A percentile compares a stretch with the other conserved stretches of the same genome.
These are phyloP conservation scores for Chionodraco myersi DNA, from an alignment of 2,113 vertebrate species.

Conservation along the genomic window DNA sequence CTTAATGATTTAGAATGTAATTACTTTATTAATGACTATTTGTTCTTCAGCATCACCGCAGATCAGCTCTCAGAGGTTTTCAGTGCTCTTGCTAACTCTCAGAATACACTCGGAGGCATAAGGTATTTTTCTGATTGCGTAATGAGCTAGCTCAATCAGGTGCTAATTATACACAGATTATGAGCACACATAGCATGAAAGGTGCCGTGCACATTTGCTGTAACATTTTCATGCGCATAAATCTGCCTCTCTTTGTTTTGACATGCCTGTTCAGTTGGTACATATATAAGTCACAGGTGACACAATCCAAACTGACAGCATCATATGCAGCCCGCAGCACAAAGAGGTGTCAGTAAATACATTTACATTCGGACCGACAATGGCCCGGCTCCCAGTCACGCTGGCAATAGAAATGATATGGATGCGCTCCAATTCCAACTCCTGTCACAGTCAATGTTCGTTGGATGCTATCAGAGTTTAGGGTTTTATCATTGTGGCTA, in stretches of 20 bases:
- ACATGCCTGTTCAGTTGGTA: conserved; percentile 16
- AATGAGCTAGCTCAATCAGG: conserved; percentile 6
- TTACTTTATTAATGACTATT: conserved; percentile 2
- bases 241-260: conserved; percentile 42
- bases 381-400: conserved; percentile 38
- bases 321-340: conserved; percentile 29
- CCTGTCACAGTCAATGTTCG: conserved; percentile 56
- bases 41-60: not conserved
- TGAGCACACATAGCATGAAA: conserved; percentile 46
- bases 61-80: too few relatives aligned
- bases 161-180: conserved; percentile 44
- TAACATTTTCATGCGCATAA: conserved; percentile 25
- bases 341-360: conserved; percentile 28
- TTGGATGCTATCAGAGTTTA: conserved; percentile 44
- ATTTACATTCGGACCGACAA: conserved; percentile 49
- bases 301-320: conserved; percentile 44
- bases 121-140: conserved; percentile 5
- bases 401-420: conserved; percentile 45
- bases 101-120: conserved; percentile 2
- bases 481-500: conserved; percentile 50
- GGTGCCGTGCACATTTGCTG: conserved; percentile 10
- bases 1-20: not conserved
- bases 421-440: conserved; percentile 54
- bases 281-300: conserved; percentile 33
- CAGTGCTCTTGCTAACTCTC: not conserved